A percentile compares a stretch with the other conserved stretches of the same genome.
Conservation (phyloP, 2,113 vertebrate genomes). For the Neofelis nebulosa region DNA sequence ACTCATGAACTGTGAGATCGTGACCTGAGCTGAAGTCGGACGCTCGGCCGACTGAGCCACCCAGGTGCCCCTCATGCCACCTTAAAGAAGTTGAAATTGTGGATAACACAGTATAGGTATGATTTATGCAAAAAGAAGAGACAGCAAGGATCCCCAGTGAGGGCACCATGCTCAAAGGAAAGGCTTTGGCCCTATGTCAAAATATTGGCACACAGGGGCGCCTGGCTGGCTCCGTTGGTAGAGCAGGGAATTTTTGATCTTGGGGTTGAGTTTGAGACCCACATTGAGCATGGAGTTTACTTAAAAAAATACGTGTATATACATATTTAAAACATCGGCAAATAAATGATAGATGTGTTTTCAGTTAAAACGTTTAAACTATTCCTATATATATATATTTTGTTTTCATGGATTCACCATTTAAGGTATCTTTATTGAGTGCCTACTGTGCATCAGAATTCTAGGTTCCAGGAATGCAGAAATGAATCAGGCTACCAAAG, state of each 20-base stretch:
- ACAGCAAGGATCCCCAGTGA: neutral
- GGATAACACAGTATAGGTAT: neutral
- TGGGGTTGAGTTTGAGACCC: neutral
- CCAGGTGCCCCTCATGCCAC: neutral
- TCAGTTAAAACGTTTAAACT: conserved; percentile 9
- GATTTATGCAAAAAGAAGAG: neutral
- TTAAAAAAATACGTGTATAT: neutral
- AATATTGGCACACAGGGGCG: neutral
- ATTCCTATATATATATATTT: neutral
- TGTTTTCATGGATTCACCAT: neutral
- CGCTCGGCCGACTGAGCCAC: too few relatives aligned
- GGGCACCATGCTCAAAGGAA: neutral
- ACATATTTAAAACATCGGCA: neutral
- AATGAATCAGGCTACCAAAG: neutral
- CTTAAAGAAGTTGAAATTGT: neutral
- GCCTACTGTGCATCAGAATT: neutral
- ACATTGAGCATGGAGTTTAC: neutral
- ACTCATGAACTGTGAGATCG: too few relatives aligned
- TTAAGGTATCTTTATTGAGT: neutral
- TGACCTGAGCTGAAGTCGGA: too few relatives aligned
- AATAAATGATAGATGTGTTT: neutral
- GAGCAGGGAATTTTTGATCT: neutral
- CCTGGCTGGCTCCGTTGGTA: neutral
- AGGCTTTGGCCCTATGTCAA: neutral
- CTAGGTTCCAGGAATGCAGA: neutral